phyloP scores from a whole-genome alignment of 2,797 vertebrate species.

The Peromyscus melanophrys region DNA sequence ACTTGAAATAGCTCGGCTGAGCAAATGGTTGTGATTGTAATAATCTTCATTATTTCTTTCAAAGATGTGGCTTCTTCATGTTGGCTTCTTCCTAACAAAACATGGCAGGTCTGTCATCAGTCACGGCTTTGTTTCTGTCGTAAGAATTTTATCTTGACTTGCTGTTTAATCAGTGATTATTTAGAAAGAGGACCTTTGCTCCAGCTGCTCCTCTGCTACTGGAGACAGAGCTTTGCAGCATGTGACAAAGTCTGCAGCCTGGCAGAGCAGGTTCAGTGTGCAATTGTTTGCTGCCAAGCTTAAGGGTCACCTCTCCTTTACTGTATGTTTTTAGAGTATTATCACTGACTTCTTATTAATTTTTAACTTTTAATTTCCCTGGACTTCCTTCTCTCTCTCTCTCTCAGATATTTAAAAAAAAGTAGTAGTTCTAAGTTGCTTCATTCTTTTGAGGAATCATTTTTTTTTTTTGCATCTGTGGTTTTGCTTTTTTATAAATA shows the following conservation, averaged over 20 bases:
- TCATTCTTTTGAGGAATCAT: not conserved
- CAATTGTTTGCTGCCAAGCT: not conserved
- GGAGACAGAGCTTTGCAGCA: not conserved
- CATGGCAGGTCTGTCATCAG: not conserved
- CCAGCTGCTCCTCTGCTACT: not conserved
- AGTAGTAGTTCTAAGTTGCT: not conserved
- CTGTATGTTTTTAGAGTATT: constrained; percentile 45
- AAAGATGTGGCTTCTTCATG: not conserved
- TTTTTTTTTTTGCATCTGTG: constrained; percentile 17
- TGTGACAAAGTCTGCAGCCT: not conserved
- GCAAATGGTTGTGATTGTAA: constrained; percentile 53
- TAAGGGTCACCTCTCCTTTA: not conserved
- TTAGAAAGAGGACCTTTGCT: constrained; percentile 65
- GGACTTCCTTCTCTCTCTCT: not conserved
- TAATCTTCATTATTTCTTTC: constrained; percentile 38
- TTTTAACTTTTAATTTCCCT: constrained; percentile 36
- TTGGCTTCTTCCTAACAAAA: constrained; percentile 53
- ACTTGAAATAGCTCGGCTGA: not conserved
- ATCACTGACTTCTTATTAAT: not conserved
- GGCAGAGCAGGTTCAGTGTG: not conserved
- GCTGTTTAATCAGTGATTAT: constrained; percentile 49
- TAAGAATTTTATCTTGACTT: constrained; percentile 55
- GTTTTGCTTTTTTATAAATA: not conserved
- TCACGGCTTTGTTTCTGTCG: constrained; percentile 41
- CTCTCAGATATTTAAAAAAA: not conserved